Evolutionary conservation across 2,797 vertebrate genomes (phyloP).

Genomic region (Rhinophrynus dorsalis): DNA sequence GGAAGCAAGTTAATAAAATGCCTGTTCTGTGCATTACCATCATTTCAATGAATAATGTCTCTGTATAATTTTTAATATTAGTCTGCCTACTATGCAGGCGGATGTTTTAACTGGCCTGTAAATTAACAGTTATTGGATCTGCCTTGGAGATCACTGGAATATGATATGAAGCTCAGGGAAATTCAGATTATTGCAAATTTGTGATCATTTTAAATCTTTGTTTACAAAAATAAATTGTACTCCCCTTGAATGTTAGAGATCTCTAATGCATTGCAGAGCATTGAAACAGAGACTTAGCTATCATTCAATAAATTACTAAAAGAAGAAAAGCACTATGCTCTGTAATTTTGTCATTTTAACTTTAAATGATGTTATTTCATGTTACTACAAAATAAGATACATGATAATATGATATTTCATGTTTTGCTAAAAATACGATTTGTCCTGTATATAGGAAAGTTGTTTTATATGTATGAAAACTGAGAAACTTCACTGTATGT

Average conservation of each 20-base stretch:
- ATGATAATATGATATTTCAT: neutral
- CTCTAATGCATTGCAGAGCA: slow-evolving; percentile 22
- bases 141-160: slow-evolving; percentile 2
- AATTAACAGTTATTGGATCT: slow-evolving; percentile 40
- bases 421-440: neutral
- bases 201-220: slow-evolving; percentile 25
- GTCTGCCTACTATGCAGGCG: neutral
- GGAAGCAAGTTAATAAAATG: slow-evolving; percentile 14
- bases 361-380: slow-evolving; percentile 14
- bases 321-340: too few relatives aligned
- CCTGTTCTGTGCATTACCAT: slow-evolving; percentile 3
- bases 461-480: too few relatives aligned
- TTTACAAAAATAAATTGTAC: too few relatives aligned
- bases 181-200: slow-evolving; percentile 30
- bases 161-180: slow-evolving; percentile 3
- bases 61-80: slow-evolving; percentile 12
- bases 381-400: neutral
- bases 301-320: too few relatives aligned
- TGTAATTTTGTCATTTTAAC: slow-evolving; percentile 24
- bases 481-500: too few relatives aligned
- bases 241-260: slow-evolving; percentile 1
- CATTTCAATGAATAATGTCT: slow-evolving; percentile 9
- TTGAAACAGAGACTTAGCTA: too few relatives aligned
- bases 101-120: slow-evolving; percentile 17
- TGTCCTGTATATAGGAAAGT: neutral